These are phyloP conservation scores for Diorhabda sublineata DNA, from an alignment of 1,140 invertebrate genomes.

Conservation along the genomic window DNA sequence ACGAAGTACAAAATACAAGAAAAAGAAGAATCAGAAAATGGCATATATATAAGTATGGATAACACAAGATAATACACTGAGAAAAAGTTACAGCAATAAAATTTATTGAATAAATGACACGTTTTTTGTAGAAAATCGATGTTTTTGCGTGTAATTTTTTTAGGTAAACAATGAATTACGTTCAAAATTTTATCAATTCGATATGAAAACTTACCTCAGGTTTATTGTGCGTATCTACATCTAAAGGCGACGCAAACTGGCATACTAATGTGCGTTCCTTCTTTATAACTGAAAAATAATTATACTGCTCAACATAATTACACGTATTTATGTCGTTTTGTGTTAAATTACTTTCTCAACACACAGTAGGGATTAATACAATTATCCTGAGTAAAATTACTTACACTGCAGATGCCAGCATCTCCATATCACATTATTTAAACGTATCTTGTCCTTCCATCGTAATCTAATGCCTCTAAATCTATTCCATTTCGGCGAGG, in stretches of 20 bases:
- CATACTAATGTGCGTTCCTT: slow-evolving; percentile 86
- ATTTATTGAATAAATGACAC: too few relatives aligned
- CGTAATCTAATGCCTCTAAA: slow-evolving; percentile 96
- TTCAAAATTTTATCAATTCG: too few relatives aligned
- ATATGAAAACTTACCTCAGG: slow-evolving; percentile 72
- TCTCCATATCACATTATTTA: slow-evolving; percentile 99
- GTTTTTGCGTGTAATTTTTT: too few relatives aligned
- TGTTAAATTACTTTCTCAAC: background rate
- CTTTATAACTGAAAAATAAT: slow-evolving; percentile 76
- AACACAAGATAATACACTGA: too few relatives aligned
- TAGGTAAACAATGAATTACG: slow-evolving; percentile 25
- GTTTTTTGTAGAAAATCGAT: too few relatives aligned
- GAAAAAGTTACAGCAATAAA: too few relatives aligned
- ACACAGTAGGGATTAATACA: background rate
- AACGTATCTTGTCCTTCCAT: slow-evolving; percentile 97
- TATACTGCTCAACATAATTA: too few relatives aligned
- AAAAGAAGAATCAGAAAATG: too few relatives aligned
- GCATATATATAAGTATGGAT: too few relatives aligned
- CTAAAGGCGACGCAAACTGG: slow-evolving; percentile 92
- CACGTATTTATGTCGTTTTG: too few relatives aligned
- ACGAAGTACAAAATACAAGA: too few relatives aligned
- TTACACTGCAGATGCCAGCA: slow-evolving; percentile 99
- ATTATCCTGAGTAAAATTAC: slow-evolving; percentile 42
- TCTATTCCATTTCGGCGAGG: slow-evolving; percentile 99
- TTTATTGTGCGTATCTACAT: slow-evolving; percentile 91